Base-by-base conservation (phyloP, 2,888 invertebrate species). In the Lasioglossum malachurum region DNA sequence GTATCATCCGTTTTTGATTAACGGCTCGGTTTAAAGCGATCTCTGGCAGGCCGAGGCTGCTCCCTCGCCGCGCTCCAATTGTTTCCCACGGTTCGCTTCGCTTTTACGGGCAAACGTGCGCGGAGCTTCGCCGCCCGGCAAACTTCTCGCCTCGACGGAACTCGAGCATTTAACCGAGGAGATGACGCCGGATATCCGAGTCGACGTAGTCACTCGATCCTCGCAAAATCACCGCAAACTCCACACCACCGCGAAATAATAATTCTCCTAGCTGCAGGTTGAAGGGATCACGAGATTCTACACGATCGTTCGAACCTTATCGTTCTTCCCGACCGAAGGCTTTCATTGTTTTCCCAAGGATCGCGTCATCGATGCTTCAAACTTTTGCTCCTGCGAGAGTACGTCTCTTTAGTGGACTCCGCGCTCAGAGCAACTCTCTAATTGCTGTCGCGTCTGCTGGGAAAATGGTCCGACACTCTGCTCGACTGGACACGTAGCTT, bases 331-430 rank as follows among this genome's bases (percentile, higher is more conserved):
- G 41, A n/a, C 38, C 80, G 35, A 31, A 0, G 67, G 38, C n/a
- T 78, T 49, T 38, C 46, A 78, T 78, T 69, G 77, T 53, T 53
- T 71, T 53, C 38, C 69, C 53, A 49, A 38, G 53, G 23, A 69
- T 38, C 35, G 38, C 23, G 12, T n/a, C 53, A 16, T 23, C 23
- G 31, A 23, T 14, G 38, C 35, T 67, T 10, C 4, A 35, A 67
- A 67, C 67, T 67, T 67, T 10, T 19, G 35, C 31, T 35, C 10
- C 35, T 10, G 2, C 67, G 19, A 67, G 27, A 35, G 19, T 19
- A 8, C 8, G 8, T 67, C 16, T 35, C 31, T 67, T 35, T 19
- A 16, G 67, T 8, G 67, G 2, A 35, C 67, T 19, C 67, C 2
- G 23, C 3, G 31, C 10, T 19, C 19, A 8, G 67, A 67, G 35